Evolutionary conservation across 1,140 invertebrate species (phyloP).

Genomic region (Drosophila pruinosa): DNA sequence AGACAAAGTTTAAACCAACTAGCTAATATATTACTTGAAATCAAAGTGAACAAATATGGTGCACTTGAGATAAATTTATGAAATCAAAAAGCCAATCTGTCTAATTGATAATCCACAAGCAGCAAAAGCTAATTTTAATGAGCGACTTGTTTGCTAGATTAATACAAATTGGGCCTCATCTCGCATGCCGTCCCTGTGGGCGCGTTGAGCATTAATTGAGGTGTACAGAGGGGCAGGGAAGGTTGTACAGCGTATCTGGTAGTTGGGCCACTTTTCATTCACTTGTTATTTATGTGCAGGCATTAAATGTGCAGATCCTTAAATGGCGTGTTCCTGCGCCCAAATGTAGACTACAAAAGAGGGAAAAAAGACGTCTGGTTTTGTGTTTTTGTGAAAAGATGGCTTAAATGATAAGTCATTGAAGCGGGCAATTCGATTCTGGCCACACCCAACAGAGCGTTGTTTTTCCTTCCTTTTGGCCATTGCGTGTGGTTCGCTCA

Average conservation of each 20-base stretch:
- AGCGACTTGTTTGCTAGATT: background rate
- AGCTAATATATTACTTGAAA: too few species aligned
- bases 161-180: background rate
- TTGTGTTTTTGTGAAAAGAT: slow-evolving; percentile 13
- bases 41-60: background rate
- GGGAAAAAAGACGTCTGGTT: background rate
- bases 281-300: slow-evolving; percentile 36
- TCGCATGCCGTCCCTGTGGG: background rate
- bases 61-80: background rate
- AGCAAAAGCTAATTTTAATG: background rate
- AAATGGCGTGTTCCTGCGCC: slow-evolving; percentile 47
- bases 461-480: slow-evolving; percentile 18
- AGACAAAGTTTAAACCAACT: too few species aligned
- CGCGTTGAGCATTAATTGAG: background rate
- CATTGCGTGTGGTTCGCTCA: slow-evolving; percentile 62
- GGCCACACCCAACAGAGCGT: slow-evolving; percentile 17
- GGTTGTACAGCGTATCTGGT: background rate
- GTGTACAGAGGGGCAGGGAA: too few species aligned
- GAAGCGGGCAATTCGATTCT: slow-evolving; percentile 32
- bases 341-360: slow-evolving; percentile 29
- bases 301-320: slow-evolving; percentile 43
- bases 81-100: background rate
- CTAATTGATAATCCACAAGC: background rate
- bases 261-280: background rate
- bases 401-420: slow-evolving; percentile 48